Evolutionary conservation across 1,140 invertebrate species (phyloP).

Genomic region (Neodiprion lecontei): DNA sequence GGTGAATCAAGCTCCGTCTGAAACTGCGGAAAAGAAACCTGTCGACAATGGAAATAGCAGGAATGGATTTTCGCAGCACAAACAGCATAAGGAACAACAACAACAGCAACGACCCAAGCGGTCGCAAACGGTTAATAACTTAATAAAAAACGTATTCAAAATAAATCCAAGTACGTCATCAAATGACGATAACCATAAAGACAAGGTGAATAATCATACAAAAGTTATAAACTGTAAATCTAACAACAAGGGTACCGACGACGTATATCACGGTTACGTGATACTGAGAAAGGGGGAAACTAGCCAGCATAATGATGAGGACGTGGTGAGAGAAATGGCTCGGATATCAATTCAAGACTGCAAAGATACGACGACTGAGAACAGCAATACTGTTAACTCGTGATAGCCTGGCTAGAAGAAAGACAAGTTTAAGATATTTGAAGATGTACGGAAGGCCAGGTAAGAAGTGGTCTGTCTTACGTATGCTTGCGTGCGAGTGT

Average conservation of each 20-base stretch:
- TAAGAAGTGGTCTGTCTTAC: constrained; percentile 19
- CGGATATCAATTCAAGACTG: constrained; percentile 53
- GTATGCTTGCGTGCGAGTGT: constrained; percentile 19
- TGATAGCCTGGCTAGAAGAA: constrained; percentile 45
- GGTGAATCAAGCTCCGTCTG: background rate
- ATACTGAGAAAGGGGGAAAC: constrained; percentile 47
- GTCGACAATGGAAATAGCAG: constrained; percentile 13
- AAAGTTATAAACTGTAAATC: background rate
- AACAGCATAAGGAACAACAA: constrained; percentile 29
- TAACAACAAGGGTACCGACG: constrained; percentile 18
- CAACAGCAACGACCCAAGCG: constrained; percentile 42
- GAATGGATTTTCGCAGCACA: constrained; percentile 25
- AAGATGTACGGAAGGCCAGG: constrained; percentile 25
- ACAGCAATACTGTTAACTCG: constrained; percentile 44
- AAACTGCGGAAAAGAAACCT: constrained; percentile 9
- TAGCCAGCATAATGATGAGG: constrained; percentile 33
- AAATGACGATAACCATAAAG: constrained; percentile 23
- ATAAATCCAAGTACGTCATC: constrained; percentile 35
- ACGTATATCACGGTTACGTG: constrained; percentile 34
- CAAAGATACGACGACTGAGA: constrained; percentile 43
- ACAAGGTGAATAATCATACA: background rate
- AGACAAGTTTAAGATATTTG: background rate
- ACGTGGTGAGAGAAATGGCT: constrained; percentile 41
- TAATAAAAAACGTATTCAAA: constrained; percentile 49
- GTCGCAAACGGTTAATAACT: constrained; percentile 45